Conservation (phyloP, 2,113 vertebrate genomes). For the Calyptomena viridis region DNA sequence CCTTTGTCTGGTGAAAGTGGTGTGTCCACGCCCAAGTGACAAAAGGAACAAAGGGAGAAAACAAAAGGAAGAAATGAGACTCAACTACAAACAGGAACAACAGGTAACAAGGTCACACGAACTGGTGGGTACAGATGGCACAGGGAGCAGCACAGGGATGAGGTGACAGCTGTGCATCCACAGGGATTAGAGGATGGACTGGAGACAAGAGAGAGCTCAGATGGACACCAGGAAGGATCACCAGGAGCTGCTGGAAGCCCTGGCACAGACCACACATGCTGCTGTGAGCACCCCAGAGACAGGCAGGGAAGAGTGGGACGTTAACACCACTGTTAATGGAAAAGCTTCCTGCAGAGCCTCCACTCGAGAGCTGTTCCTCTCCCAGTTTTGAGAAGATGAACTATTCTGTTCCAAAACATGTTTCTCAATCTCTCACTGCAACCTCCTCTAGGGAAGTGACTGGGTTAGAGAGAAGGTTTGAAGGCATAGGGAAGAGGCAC, state of each 20-base stretch:
- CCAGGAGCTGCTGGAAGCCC: neutral
- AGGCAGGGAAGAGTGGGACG: neutral
- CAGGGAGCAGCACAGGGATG: neutral
- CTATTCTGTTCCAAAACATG: neutral
- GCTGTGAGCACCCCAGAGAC: neutral
- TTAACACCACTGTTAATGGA: neutral
- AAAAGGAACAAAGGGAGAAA: conserved; percentile 59
- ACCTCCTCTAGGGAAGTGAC: neutral
- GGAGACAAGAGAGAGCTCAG: neutral
- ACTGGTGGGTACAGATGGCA: neutral
- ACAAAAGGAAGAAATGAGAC: conserved; percentile 64
- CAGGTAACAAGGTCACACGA: conserved; percentile 2
- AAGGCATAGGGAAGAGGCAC: neutral
- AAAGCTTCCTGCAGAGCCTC: neutral
- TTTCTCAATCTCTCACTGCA: neutral
- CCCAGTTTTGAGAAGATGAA: neutral
- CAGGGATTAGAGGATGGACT: neutral
- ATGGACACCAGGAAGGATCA: neutral
- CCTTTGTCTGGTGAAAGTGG: conserved; percentile 69
- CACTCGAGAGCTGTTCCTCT: neutral
- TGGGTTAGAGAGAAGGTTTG: neutral
- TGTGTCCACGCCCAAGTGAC: conserved; percentile 40
- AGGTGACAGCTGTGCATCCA: neutral
- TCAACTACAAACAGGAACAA: conserved; percentile 24
- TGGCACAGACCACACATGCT: neutral